Evolutionary conservation across 2,797 vertebrate genomes (phyloP), one percentile per base, ranked within the genome.

Genomic region (Amphiprion clarkii): DNA sequence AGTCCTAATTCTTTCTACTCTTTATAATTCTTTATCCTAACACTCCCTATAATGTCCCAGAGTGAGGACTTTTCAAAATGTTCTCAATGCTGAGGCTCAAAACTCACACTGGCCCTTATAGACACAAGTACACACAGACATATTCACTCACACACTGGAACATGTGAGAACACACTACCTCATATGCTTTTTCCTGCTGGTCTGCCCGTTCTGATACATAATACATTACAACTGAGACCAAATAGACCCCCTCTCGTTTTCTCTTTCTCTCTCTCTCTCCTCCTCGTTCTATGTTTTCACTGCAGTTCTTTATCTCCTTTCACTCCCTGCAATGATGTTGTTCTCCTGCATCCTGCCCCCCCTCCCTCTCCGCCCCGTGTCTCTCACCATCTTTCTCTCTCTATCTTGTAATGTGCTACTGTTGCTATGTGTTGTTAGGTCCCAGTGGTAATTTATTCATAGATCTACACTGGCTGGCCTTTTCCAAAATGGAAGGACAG

Each of bases 171-270:
- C 31, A 67, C 58, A 77, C 66, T 71, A 58, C 52, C n/a, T 86
- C 88, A 71, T 87, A 85, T 79, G 87, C 58, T 88, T 81, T 83
- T 83, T 83, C 69, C 82, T 85, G 81, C 81, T 80, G 59, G 63
- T 80, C 70, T 72, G 78, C 83, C 77, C 68, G 60, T 84, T 86
- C 68, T 88, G 78, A 92, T 94, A 87, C 86, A 93, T 94, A 89
- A 94, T 93, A 78, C 82, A 93, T 93, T 80, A 90, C 79, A 87
- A 48, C 81, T 86, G 88, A 94, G 88, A 88, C 88, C 81, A 77
- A 81, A 78, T 65, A 72, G 64, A 40, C 74, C 57, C 40, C 56
- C 52, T 68, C 49, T 58, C 27, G 3, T 61, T 67, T 23, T 66
- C 53, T 58, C 59, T 68, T 51, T 51, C 42, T n/a, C 40, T 21